Evolutionary conservation across 2,888 invertebrate species (phyloP).

Genomic region (Antheraea yamamai): DNA sequence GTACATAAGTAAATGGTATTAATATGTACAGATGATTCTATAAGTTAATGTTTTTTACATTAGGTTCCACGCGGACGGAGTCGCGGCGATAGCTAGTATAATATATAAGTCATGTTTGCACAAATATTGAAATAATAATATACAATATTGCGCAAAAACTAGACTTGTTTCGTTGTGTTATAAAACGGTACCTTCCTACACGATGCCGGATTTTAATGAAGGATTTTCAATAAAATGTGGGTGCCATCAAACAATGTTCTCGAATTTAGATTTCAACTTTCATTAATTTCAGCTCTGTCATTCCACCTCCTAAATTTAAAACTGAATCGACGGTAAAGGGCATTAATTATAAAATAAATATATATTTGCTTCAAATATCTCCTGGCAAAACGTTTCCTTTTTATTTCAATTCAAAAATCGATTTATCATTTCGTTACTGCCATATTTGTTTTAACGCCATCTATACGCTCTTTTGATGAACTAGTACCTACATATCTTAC

Average conservation of each 20-base stretch:
- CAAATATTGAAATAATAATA: background rate
- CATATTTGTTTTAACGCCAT: no score
- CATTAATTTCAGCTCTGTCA: background rate
- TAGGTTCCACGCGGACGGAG: no score
- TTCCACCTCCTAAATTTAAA: conserved; percentile 2
- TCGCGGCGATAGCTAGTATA: no score
- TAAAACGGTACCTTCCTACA: background rate
- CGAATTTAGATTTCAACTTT: background rate
- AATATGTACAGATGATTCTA: no score
- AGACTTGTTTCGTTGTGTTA: background rate
- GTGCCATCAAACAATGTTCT: background rate
- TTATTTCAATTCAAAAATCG: background rate
- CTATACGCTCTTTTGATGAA: no score
- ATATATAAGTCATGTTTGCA: no score
- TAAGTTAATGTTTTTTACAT: no score
- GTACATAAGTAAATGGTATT: no score
- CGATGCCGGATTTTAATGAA: background rate
- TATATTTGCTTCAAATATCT: background rate
- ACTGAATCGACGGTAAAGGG: background rate
- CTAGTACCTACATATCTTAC: no score
- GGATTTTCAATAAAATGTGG: background rate
- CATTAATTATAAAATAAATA: background rate
- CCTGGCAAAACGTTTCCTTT: background rate
- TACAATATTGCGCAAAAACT: background rate
- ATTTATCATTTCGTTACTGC: no score